These are phyloP conservation scores for Cephus rjabovi DNA, from an alignment of 2,888 invertebrate species.

Conservation along the genomic window DNA sequence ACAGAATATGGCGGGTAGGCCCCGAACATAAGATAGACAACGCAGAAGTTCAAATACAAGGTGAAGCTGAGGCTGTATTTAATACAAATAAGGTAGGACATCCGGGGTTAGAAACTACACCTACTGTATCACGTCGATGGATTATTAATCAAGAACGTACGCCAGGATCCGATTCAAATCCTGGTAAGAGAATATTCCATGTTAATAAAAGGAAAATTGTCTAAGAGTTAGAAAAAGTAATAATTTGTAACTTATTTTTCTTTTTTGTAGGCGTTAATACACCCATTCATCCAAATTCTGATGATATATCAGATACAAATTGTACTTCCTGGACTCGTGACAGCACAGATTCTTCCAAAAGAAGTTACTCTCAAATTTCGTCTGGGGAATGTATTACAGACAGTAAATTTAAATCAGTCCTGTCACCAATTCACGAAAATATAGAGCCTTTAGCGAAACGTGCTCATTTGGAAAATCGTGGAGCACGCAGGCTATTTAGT, in stretches of 20 bases:
- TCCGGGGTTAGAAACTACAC: conserved; percentile 45
- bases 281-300: background rate
- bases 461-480: conserved; percentile 61
- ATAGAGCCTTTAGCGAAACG: conserved; percentile 61
- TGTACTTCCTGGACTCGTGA: background rate
- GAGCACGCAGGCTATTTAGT: conserved; percentile 68
- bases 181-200: conserved; percentile 27
- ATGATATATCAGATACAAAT: background rate
- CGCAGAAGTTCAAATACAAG: conserved; percentile 62
- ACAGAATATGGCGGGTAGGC: conserved; percentile 81
- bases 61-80: conserved; percentile 67
- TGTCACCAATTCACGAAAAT: conserved; percentile 61
- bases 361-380: conserved; percentile 48
- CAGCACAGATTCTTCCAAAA: conserved; percentile 36
- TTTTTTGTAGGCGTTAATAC: background rate
- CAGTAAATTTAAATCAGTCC: conserved; percentile 47
- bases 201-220: background rate
- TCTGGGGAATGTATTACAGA: conserved; percentile 35
- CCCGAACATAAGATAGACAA: conserved; percentile 64
- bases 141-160: conserved; percentile 42
- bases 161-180: conserved; percentile 43
- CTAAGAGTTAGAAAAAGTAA: background rate
- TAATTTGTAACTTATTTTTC: background rate
- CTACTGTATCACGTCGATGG: conserved; percentile 44
- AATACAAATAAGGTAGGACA: conserved; percentile 24